phyloP scores from a whole-genome alignment of 2,888 invertebrate species.

The Ditylenchus weischeri region DNA sequence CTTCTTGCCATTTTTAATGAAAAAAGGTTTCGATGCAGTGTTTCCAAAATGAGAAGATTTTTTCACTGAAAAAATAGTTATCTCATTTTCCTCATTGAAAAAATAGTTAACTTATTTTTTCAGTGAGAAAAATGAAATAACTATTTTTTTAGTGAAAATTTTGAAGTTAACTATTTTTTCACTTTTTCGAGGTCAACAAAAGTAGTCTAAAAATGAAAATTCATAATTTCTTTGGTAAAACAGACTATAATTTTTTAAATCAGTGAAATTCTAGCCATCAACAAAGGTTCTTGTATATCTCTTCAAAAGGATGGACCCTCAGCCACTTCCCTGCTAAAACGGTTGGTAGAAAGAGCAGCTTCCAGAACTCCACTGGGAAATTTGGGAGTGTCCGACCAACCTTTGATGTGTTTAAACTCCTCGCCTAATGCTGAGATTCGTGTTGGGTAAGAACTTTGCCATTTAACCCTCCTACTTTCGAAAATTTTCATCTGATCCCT shows the following conservation, averaged over 20 bases:
- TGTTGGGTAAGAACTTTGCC: not conserved
- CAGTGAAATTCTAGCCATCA: slow-evolving; percentile 31
- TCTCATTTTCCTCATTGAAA: not conserved
- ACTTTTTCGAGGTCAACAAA: too few relatives aligned
- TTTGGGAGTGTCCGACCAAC: slow-evolving; percentile 9
- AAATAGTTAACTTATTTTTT: not conserved
- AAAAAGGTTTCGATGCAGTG: too few relatives aligned
- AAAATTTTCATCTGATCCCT: too few relatives aligned
- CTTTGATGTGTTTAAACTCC: slow-evolving; percentile 1
- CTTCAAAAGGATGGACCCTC: slow-evolving; percentile 29
- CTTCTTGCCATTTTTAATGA: too few relatives aligned
- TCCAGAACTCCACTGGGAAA: slow-evolving; percentile 12
- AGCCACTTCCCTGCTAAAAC: slow-evolving; percentile 31
- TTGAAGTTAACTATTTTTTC: too few relatives aligned
- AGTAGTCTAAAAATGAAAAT: too few relatives aligned
- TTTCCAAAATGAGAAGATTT: too few relatives aligned
- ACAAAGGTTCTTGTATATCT: slow-evolving; percentile 41
- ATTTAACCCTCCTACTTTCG: not conserved
- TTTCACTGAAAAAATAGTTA: not conserved
- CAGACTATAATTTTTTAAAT: too few relatives aligned
- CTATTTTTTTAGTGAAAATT: not conserved
- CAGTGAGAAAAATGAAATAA: too few relatives aligned
- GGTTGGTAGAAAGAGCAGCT: slow-evolving; percentile 33
- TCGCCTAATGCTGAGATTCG: slow-evolving; percentile 12
- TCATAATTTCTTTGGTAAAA: too few relatives aligned